Base-by-base conservation (phyloP, 2,113 vertebrate species). In the Hippocampus guttulatus region DNA sequence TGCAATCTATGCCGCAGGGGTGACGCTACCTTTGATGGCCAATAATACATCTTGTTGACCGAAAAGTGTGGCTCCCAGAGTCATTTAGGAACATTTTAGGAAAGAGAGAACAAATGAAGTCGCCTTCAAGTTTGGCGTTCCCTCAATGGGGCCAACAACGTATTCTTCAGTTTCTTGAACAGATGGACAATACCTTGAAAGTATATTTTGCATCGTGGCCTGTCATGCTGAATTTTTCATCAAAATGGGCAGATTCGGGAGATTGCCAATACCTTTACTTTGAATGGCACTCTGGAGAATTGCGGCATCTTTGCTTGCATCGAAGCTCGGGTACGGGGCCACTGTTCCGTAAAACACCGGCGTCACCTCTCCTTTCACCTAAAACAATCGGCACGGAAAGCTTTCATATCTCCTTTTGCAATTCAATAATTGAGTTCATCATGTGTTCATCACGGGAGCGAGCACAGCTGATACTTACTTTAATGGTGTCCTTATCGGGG, bases 281-380 rank as follows among this genome's bases (percentile, higher is more conserved):
- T 90, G 85, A 33, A 98, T 93, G 62, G 95, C 95, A 47, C 86
- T 92, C 65, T 94, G 87, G 66, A 98, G 85, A 67, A 91, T 85
- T 5, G 57, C 66, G 33, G 91, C 94, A 88, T 97, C 95, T 1
- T 78, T 74, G 41, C 91, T 92, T 25, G 93, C 93, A 64, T 88
- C 88, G 54, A 97, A 98, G 77, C 78, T 82, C 0, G 93, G 93
- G 20, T 92, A 93, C 9, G 93, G 72, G 0, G 18, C 1, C 33
- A 93, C 81, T 8, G 92, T 92, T 25, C 91, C 92, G 47, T 88
- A 85, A 75, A 78, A 92, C 47, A 74, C 73, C 0, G 88, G 71
- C 1, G 82, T 88, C 0, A n/a, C 3, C 14, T 77, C 81, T 0
- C 27, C 81, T n/a, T 72, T 82, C 70, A 79, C 82, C 90, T 91